Percentiles rank a stretch among this genome's conserved stretches.
Evolutionary conservation across 2,888 invertebrate genomes (phyloP).

Genomic region (Nomada ruficornis): DNA sequence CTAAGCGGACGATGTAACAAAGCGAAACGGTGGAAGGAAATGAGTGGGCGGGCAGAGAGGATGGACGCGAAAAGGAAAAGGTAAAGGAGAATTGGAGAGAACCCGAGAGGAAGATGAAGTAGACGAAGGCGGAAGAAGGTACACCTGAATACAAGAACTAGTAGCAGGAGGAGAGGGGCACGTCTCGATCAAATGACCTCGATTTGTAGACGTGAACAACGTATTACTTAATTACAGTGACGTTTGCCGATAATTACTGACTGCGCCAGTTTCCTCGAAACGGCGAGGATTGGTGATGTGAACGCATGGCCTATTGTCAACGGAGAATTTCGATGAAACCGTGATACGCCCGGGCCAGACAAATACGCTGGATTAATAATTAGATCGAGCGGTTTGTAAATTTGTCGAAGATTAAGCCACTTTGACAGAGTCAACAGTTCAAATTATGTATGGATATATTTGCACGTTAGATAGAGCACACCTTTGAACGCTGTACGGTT

Average conservation of each 20-base stretch:
- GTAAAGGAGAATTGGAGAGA: constrained; percentile 11
- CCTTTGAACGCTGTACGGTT: neutral
- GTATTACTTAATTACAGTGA: constrained; percentile 78
- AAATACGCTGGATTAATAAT: constrained; percentile 48
- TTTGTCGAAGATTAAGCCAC: constrained; percentile 48
- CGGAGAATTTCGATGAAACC: constrained; percentile 41
- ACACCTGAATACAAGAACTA: neutral
- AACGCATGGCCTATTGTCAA: constrained; percentile 28
- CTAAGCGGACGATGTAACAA: constrained; percentile 16
- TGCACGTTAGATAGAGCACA: neutral
- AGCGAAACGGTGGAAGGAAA: constrained; percentile 35
- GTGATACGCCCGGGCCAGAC: constrained; percentile 6
- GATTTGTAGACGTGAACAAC: constrained; percentile 70
- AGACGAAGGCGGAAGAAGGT: neutral
- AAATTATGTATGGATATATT: constrained; percentile 33
- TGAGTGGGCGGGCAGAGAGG: constrained; percentile 17
- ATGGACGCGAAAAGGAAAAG: neutral
- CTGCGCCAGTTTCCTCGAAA: constrained; percentile 30
- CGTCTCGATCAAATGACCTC: constrained; percentile 58
- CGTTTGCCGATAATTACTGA: constrained; percentile 57
- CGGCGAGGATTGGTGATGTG: neutral
- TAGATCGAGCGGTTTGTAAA: constrained; percentile 50
- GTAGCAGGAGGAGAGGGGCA: neutral
- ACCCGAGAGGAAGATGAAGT: neutral
- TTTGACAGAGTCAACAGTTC: constrained; percentile 22